phyloP scores from a whole-genome alignment of 2,888 invertebrate genomes.

The Selenia dentaria region DNA sequence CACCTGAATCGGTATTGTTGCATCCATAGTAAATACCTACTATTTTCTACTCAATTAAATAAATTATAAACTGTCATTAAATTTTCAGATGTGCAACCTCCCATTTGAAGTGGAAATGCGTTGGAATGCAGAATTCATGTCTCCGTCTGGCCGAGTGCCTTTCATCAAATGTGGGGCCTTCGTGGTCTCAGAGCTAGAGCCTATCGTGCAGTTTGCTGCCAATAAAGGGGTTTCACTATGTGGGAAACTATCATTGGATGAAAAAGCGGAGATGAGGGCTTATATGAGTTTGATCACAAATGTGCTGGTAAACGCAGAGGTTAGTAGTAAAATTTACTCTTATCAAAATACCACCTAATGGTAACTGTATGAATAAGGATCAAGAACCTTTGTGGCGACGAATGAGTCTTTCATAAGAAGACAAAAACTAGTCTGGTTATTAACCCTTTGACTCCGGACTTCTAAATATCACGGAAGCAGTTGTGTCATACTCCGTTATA shows the following conservation, averaged over 20 bases:
- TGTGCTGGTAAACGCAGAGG: constrained; percentile 96
- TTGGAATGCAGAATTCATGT: constrained; percentile 98
- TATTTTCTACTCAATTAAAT: no score
- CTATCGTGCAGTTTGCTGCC: constrained; percentile 94
- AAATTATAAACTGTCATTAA: background rate
- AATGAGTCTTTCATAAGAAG: no score
- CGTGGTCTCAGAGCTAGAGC: constrained; percentile 95
- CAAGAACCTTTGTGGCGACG: no score
- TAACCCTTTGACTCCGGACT: no score
- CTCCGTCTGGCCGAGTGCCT: constrained; percentile 96
- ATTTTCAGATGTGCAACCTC: constrained; percentile 91
- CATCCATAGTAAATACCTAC: no score
- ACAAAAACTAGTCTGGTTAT: no score
- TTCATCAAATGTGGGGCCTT: constrained; percentile 96
- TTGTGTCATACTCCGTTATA: no score
- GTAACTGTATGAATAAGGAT: no score
- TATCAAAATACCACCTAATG: no score
- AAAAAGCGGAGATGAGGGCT: constrained; percentile 96
- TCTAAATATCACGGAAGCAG: no score
- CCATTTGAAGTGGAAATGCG: constrained; percentile 92
- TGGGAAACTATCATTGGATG: constrained; percentile 87
- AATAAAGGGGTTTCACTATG: constrained; percentile 93
- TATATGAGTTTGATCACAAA: constrained; percentile 96
- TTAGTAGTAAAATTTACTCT: constrained; percentile 47
- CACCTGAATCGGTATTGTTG: no score